A percentile compares a stretch with the other conserved stretches of the same genome.
These are phyloP conservation scores for Sakesphorus luctuosus DNA, from an alignment of 2,113 vertebrate genomes.

Conservation along the genomic window DNA sequence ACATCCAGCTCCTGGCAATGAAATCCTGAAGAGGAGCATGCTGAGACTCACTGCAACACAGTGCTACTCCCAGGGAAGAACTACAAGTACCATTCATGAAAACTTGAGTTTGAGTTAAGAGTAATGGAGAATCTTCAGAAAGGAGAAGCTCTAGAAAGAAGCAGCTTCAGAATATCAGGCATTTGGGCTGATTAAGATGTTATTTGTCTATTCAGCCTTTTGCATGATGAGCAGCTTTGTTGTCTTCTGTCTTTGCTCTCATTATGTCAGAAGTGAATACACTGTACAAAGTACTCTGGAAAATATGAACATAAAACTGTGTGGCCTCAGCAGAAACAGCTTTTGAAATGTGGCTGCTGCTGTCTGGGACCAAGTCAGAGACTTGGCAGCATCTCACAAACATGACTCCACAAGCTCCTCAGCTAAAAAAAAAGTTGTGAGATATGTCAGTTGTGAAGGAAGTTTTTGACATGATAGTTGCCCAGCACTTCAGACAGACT, in stretches of 20 bases:
- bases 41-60: background rate
- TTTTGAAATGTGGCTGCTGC: background rate
- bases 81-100: background rate
- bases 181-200: background rate
- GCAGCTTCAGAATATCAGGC: background rate
- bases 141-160: background rate
- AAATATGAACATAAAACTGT: fast-evolving
- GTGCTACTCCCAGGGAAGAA: background rate
- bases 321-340: background rate
- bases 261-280: background rate
- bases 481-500: background rate
- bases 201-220: background rate
- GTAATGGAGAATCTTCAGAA: background rate
- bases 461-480: background rate
- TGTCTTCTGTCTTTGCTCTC: background rate
- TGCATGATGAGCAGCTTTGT: background rate
- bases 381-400: background rate
- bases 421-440: background rate
- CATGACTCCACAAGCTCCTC: background rate
- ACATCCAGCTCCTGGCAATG: background rate
- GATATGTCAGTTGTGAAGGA: background rate
- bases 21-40: background rate
- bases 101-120: background rate
- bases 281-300: background rate
- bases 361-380: fast-evolving